Percentiles rank a stretch among this genome's conserved stretches.
Conservation (phyloP, 2,797 vertebrate genomes). For the Scolopax rusticola region DNA sequence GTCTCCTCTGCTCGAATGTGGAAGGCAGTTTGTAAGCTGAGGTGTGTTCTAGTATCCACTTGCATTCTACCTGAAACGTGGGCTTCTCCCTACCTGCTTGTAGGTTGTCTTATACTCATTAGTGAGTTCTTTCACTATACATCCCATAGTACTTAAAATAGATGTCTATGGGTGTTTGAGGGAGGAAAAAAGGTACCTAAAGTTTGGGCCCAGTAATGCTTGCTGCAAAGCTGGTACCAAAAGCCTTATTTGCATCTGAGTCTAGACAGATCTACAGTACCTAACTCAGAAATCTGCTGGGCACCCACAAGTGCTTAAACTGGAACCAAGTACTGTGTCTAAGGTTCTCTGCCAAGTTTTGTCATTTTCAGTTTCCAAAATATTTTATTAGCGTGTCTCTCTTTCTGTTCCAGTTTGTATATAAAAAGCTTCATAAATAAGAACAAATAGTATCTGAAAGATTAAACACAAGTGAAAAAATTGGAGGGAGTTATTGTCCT, state of each 20-base stretch:
- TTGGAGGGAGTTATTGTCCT: not conserved
- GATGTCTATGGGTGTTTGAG: not conserved
- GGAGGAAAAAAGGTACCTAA: not conserved
- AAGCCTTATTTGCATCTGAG: not conserved
- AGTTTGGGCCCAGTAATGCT: not conserved
- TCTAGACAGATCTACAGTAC: not conserved
- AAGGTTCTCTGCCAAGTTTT: not conserved
- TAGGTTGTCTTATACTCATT: not conserved
- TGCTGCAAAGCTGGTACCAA: not conserved
- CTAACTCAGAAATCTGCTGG: not conserved
- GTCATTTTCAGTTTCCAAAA: not conserved
- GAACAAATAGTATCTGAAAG: not conserved
- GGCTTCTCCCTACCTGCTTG: not conserved
- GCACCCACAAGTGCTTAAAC: not conserved
- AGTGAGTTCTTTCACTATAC: not conserved
- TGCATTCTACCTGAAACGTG: not conserved
- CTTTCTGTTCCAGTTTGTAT: not conserved
- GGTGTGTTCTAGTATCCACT: fast-evolving
- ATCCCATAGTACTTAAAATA: not conserved
- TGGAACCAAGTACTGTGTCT: not conserved
- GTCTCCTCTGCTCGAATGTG: not conserved
- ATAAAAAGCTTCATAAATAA: not conserved
- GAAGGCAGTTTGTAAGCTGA: not conserved
- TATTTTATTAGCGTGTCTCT: not conserved
- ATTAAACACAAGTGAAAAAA: not conserved